Evolutionary conservation across 2,113 vertebrate genomes (phyloP).

Genomic region (Motacilla alba): DNA sequence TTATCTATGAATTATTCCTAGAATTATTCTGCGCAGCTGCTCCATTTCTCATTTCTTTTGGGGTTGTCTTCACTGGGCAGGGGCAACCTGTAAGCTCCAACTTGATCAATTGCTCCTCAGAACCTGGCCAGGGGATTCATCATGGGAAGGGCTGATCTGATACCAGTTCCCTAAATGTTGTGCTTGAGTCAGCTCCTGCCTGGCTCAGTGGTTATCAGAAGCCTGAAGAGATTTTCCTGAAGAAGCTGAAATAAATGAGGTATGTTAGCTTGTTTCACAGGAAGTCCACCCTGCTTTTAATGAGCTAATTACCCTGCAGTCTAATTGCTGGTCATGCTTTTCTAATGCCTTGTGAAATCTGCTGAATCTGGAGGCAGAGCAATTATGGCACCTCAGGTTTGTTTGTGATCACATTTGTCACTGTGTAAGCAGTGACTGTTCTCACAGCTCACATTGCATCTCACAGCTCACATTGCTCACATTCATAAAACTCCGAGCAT

Average conservation of each 20-base stretch:
- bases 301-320: neutral
- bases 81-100: neutral
- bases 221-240: neutral
- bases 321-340: neutral
- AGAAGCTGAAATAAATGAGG: neutral
- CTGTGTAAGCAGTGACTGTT: neutral
- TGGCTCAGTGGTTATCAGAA: neutral
- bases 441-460: neutral
- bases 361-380: neutral
- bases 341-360: neutral
- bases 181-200: neutral
- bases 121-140: neutral
- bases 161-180: neutral
- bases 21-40: neutral
- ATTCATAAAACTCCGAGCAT: neutral
- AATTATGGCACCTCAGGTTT: neutral
- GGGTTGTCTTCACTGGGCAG: neutral
- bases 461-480: neutral
- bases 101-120: neutral
- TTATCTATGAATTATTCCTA: neutral
- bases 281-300: neutral
- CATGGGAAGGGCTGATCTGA: neutral
- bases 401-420: neutral
- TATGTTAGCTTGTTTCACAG: neutral
- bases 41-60: neutral